Evolutionary conservation across 2,113 vertebrate genomes (phyloP).

Genomic region (Aphelocoma coerulescens): DNA sequence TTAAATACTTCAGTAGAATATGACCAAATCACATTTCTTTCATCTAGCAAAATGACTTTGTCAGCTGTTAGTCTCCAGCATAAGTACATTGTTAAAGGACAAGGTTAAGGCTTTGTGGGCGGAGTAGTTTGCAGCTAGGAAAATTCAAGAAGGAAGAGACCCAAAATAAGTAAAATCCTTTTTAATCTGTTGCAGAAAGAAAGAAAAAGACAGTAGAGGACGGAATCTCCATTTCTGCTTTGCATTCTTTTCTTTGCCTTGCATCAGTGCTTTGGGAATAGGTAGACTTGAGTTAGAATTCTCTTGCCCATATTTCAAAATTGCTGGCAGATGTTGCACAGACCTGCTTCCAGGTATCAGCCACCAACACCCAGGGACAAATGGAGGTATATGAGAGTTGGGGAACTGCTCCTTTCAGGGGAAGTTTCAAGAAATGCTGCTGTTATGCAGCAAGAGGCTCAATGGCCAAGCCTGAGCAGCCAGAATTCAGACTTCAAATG

Average conservation of each 20-base stretch:
- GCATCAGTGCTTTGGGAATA: not conserved
- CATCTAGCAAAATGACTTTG: not conserved
- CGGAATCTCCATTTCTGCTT: not conserved
- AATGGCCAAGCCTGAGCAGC: not conserved
- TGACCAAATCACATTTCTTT: not conserved
- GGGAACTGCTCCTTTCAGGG: not conserved
- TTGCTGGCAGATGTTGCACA: rapidly evolving
- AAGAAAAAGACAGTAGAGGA: not conserved
- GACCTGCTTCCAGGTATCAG: not conserved
- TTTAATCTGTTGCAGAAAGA: not conserved
- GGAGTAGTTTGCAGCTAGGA: not conserved
- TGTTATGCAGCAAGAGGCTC: not conserved
- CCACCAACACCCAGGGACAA: not conserved
- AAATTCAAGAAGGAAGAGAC: not conserved
- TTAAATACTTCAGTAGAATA: not conserved
- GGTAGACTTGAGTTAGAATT: not conserved
- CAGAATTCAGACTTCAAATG: not conserved
- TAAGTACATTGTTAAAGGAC: not conserved
- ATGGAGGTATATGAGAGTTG: not conserved
- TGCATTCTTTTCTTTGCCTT: not conserved
- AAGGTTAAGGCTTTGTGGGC: not conserved
- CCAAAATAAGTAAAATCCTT: not conserved
- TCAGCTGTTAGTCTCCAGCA: not conserved
- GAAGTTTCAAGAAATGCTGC: not conserved
- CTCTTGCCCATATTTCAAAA: not conserved